phyloP scores from a whole-genome alignment of 2,888 invertebrate species.

The Rhaphigaster nebulosa region DNA sequence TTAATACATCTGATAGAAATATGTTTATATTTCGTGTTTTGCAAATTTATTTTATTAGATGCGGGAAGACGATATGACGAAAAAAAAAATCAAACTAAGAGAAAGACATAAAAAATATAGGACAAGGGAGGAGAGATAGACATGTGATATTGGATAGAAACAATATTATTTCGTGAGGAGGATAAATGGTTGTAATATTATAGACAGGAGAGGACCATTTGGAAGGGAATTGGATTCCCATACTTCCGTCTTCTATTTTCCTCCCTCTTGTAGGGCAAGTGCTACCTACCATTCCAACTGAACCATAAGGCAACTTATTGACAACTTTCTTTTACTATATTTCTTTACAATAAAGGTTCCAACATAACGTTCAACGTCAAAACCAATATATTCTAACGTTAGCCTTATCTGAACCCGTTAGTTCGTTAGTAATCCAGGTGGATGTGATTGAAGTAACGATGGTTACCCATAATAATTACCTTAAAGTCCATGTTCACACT shows the following conservation, averaged over 20 bases:
- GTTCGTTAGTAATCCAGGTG: no score
- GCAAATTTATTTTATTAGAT: not conserved
- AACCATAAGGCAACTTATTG: not conserved
- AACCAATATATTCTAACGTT: not conserved
- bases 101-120: not conserved
- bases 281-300: not conserved
- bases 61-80: no score
- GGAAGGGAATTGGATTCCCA: not conserved
- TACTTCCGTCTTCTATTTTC: not conserved
- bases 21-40: no score
- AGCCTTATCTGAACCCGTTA: not conserved
- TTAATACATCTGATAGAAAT: no score
- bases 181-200: conserved; percentile 38
- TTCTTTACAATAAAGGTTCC: not conserved
- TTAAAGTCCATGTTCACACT: no score
- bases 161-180: conserved; percentile 22
- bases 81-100: not conserved
- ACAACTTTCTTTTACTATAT: not conserved
- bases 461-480: no score
- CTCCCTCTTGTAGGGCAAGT: not conserved
- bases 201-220: conserved; percentile 1
- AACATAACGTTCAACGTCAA: not conserved
- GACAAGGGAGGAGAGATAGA: not conserved
- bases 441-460: no score
- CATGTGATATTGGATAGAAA: conserved; percentile 22